Evolutionary conservation across 1,140 invertebrate genomes (phyloP), one percentile per base, ranked within the genome.

Genomic region (Atta texana): DNA sequence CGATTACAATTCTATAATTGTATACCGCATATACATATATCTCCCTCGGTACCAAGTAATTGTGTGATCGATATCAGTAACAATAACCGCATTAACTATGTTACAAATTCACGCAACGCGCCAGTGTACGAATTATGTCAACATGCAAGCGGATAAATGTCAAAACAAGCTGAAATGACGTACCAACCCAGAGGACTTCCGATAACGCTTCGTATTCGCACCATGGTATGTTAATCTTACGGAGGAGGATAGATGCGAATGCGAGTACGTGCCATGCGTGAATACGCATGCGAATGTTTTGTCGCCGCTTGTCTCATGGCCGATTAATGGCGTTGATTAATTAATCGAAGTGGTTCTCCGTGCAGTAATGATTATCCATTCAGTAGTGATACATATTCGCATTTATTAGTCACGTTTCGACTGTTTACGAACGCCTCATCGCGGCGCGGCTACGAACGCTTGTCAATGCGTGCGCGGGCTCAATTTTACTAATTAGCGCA

Each of bases 301-400:
- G 66, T 39, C 34, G 3, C 16, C 21, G 39, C 55, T 28, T 34
- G 28, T 63, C 34, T 21, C 80, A 53, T 39, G 18, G 39, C 55
- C 66, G 78, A 55, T 74, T 84, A 84, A 34, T 44, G 51, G 59
- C 82, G 59, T 74, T 77, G 53, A 89, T 89, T 89, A 89, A 89
- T 89, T 89, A 64, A 89, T 89, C 76, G 61, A 92, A 92, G 91
- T 89, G 90, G 89, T 82, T 24, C 88, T 88, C 78, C 57, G 66
- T 39, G 77, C 81, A 71, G 90, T 90, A 91, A 93, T 93, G 91
- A 92, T 93, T 92, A 92, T 91, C 87, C 87, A 89, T 92, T 93
- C 87, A 88, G 87, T 86, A 87, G 85, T 78, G 74, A 16, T 76
- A 61, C 88, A 69, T 80, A 86, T 75, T 72, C 75, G 87, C 86